Evolutionary conservation across 2,113 vertebrate species (phyloP).

Genomic region (Neodon shergylaensis): DNA sequence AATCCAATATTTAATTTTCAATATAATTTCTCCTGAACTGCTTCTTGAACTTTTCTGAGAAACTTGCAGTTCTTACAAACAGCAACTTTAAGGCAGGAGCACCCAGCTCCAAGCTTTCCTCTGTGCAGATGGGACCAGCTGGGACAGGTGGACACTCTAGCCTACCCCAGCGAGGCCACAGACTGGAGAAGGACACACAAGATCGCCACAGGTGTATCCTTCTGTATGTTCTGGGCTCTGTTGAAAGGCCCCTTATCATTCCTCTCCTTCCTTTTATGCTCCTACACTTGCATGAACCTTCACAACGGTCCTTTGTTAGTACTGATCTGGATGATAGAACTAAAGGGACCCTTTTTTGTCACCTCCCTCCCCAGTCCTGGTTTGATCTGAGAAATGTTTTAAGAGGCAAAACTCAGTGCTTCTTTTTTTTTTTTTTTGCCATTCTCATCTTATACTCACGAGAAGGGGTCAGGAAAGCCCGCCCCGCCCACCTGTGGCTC

Average conservation of each 20-base stretch:
- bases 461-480: neutral
- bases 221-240: neutral
- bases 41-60: slow-evolving; percentile 18
- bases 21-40: neutral
- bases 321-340: neutral
- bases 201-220: neutral
- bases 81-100: neutral
- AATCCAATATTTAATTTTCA: slow-evolving; percentile 27
- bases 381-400: neutral
- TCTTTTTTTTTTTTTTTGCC: neutral
- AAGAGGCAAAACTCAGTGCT: neutral
- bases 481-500: neutral
- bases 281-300: neutral
- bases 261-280: neutral
- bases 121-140: neutral
- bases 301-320: neutral
- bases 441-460: neutral
- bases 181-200: neutral
- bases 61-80: neutral
- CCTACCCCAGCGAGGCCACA: neutral
- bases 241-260: neutral
- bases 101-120: neutral
- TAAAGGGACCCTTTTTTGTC: neutral
- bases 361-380: neutral
- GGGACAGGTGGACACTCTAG: neutral